Conservation (phyloP, 2,888 invertebrate species). For the Eutolmus rufibarbis region DNA sequence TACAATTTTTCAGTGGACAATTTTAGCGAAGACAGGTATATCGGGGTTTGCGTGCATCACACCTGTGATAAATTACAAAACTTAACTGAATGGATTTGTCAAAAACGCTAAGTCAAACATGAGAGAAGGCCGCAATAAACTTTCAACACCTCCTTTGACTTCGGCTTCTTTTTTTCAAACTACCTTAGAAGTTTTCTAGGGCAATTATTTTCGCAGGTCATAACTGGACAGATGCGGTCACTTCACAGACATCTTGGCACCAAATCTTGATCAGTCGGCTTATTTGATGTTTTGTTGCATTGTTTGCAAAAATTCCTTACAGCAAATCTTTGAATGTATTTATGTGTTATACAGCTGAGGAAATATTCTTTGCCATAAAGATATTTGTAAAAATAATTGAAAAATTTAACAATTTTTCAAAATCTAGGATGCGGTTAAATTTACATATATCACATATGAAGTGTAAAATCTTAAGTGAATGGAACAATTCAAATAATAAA, state of each 20-base stretch:
- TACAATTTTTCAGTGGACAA: not conserved
- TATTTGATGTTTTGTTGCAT: not conserved
- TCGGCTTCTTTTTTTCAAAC: not conserved
- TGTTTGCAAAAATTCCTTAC: not conserved
- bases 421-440: no score
- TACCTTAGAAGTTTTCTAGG: constrained; percentile 7
- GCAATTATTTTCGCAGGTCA: constrained; percentile 10
- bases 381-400: not conserved
- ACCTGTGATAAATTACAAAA: constrained; percentile 23
- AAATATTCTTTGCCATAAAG: not conserved
- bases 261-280: constrained; percentile 4
- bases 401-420: not conserved
- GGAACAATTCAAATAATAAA: not conserved
- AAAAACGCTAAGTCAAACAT: constrained; percentile 22
- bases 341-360: not conserved
- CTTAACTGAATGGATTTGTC: constrained; percentile 21
- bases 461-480: no score
- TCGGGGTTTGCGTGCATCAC: not conserved
- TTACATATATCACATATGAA: no score
- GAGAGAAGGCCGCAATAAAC: constrained; percentile 11
- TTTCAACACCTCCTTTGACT: constrained; percentile 32
- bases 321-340: not conserved
- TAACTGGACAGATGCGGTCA: constrained; percentile 29
- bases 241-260: constrained; percentile 35
- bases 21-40: not conserved